Evolutionary conservation across 1,140 invertebrate genomes (phyloP), one percentile per base, ranked within the genome.

Genomic region (Pogonus chalceus): DNA sequence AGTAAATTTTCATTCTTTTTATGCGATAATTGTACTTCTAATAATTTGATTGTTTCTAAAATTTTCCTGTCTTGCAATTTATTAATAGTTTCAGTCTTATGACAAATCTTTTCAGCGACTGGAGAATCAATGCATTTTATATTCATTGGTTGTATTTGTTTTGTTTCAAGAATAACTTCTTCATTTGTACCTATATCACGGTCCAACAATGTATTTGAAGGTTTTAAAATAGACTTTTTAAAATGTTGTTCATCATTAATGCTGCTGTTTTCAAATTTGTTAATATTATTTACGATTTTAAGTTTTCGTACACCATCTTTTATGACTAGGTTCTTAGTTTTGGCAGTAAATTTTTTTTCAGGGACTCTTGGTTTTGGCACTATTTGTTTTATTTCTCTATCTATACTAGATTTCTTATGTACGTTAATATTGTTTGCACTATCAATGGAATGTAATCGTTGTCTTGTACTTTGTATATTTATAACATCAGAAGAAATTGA

Each of bases 331-430:
- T 70, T 68, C 9, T 62, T 63, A 14, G 65, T 62, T 26, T 62
- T 65, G 2, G 58, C 60, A 39, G 68, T 57, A 37, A 71, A 52
- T 31, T 67, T 65, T 55, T 72, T 72, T 4, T 62, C 57, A 2
- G 69, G 68, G 24, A 73, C 66, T 52, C 62, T 62, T 1, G 72
- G 70, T 58, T 73, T 74, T 52, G 57, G 57, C 56, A 61, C 50
- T 31, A 31, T 31, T 31, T 31, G 26, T 31, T 31, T 31, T 14
- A 31, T 37, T 52, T 21, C 47, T 21, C 35, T 51, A 20, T n/a
- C 18, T 21, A 31, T 21, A 20, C 46, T 37, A 12, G 37, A 18
- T 16, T 21, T 35, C 16, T 53, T 20, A 24, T 21, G 21, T 47
- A 26, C 23, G 14, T n/a, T n/a, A n/a, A n/a, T n/a, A n/a, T n/a